Conservation (phyloP, 2,797 vertebrate species). For the Siniperca undulata region DNA sequence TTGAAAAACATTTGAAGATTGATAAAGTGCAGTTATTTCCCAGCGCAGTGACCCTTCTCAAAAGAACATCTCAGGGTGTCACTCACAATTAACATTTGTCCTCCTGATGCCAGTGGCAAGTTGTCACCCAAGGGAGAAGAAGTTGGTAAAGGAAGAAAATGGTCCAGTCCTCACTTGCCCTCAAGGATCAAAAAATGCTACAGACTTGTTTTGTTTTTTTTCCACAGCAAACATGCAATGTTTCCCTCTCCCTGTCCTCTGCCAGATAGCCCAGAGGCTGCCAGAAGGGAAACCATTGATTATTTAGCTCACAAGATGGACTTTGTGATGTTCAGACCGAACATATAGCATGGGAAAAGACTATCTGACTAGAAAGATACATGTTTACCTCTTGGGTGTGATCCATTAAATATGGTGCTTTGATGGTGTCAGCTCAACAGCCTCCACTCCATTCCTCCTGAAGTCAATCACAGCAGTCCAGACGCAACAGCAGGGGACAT, state of each 20-base stretch:
- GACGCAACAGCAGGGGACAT: conserved; percentile 35
- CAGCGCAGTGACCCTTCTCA: conserved; percentile 61
- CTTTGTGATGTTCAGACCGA: conserved; percentile 69
- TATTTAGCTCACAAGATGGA: conserved; percentile 77
- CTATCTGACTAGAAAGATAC: conserved; percentile 61
- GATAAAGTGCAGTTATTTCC: conserved; percentile 67
- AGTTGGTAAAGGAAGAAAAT: conserved; percentile 64
- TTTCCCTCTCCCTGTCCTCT: conserved; percentile 58
- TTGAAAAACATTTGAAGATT: conserved; percentile 66
- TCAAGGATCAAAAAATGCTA: conserved; percentile 60
- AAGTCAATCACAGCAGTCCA: conserved; percentile 58
- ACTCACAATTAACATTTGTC: conserved; percentile 76
- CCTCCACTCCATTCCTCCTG: conserved; percentile 46
- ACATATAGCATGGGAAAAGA: conserved; percentile 56
- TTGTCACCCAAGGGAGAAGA: conserved; percentile 67
- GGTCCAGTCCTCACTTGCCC: conserved; percentile 46
- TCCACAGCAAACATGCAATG: conserved; percentile 57
- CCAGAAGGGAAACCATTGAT: conserved; percentile 76
- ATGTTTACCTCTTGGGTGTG: conserved; percentile 65
- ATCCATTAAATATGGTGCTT: conserved; percentile 66
- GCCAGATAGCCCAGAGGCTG: conserved; percentile 68
- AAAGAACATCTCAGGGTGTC: conserved; percentile 62
- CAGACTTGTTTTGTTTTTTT: conserved; percentile 34
- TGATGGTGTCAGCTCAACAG: conserved; percentile 51
- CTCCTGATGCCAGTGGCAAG: conserved; percentile 61